Evolutionary conservation across 2,888 invertebrate genomes (phyloP).

Genomic region (Thymelicus acteon): DNA sequence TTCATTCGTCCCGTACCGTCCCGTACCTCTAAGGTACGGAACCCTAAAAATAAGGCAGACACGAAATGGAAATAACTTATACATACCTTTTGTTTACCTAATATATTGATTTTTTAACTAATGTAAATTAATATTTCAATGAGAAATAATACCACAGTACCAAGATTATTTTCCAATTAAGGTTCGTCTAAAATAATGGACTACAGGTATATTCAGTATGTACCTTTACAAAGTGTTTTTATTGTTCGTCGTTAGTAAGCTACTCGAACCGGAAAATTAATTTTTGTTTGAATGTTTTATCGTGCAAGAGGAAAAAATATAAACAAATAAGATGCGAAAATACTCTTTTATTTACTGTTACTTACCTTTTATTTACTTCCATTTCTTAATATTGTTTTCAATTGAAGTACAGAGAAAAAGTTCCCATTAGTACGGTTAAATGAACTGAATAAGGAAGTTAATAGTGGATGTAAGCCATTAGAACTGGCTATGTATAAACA

Average conservation of each 20-base stretch:
- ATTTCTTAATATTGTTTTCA: not conserved
- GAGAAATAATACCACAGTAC: no score
- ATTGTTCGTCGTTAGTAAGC: constrained; percentile 2
- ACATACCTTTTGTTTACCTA: no score
- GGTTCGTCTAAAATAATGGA: no score
- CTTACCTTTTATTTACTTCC: constrained; percentile 14
- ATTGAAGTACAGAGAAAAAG: not conserved
- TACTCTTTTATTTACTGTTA: not conserved
- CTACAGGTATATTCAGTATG: no score
- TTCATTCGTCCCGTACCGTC: no score
- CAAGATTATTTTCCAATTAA: no score
- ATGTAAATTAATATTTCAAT: no score
- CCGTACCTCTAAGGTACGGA: no score
- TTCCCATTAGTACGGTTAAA: not conserved
- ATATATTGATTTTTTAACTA: no score
- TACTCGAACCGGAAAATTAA: constrained; percentile 19
- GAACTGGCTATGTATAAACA: not conserved
- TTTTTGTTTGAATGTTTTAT: constrained; percentile 14
- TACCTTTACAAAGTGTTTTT: not conserved
- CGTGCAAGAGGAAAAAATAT: not conserved
- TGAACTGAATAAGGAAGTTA: not conserved
- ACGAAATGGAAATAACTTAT: no score
- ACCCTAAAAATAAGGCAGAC: no score
- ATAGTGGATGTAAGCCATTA: not conserved
- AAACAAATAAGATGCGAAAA: not conserved